Evolutionary conservation across 2,797 vertebrate genomes (phyloP), one percentile per base, ranked within the genome.

Genomic region (Sebastes wilsoni): DNA sequence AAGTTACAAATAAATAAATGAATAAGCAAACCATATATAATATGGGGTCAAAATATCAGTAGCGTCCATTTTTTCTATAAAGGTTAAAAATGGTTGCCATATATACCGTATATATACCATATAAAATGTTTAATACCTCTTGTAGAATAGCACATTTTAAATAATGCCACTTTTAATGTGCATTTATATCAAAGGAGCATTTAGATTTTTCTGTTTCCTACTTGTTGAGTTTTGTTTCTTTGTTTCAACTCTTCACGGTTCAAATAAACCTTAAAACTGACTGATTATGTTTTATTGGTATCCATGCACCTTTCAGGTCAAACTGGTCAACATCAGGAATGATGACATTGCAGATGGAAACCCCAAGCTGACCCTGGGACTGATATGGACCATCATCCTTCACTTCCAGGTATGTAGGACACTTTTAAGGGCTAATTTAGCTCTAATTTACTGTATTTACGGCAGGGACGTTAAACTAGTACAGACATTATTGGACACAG

Each of bases 351-450:
- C 98, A 0, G 98, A 99, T 0, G 98, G 98, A 75, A 99, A 99
- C 92, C 98, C 98, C 64, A 99, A 99, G 85, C 96, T 99, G 88
- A 99, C 98, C 0, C 96, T 99, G 5, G 98, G 98, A 27, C 95
- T 99, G 72, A 99, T 99, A 92, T 99, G 98, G 98, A 99, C 98
- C 84, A 98, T 99, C 95, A 99, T 99, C 94, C 96, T 99, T 25
- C 98, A 99, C 94, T 99, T 99, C 97, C 98, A 99, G 98, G 98
- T 99, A 66, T 1, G 9, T 3, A 8, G 46, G 20, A 65, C 68
- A 5, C 25, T 4, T 72, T 62, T 16, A 23, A 68, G 8, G 46
- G 14, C 8, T n/a, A 5, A 10, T 8, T 70, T 71, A 13, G 13
- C 9, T 27, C 12, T 23, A 20, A 27, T 20, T 30, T 1, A 13